Evolutionary conservation across 1,140 invertebrate species (phyloP), one percentile per base, ranked within the genome.

Genomic region (Stenopsyche tienmushanensis): DNA sequence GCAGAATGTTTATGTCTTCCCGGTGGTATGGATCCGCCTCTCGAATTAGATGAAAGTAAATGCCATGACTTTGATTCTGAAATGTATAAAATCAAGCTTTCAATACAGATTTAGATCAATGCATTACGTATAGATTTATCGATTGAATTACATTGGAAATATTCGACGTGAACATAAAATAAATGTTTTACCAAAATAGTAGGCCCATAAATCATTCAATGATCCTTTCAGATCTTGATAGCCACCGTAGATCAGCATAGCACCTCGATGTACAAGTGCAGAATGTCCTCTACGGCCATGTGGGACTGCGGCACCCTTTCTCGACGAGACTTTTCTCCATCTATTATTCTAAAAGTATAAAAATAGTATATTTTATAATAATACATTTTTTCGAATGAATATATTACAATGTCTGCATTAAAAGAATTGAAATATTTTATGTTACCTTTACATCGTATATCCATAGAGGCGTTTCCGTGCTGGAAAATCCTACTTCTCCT

Each of bases 171-270:
- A n/a, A 18, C 55, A 34, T 15, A 63, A 50, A 13, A 13, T 34
- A 34, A 34, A 34, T 34, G 13, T 34, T 34, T 13, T 81, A 94
- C 92, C 89, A 69, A 94, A 91, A 81, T 93, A 88, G 75, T 91
- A 96, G 9, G 86, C 88, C 94, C 94, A 96, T 0, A 96, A 77
- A 76, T 96, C 93, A 20, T 87, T 85, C 10, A 86, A 90, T 23
- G 92, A 94, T 10, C 93, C 93, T 65, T 88, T 83, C 57, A 95
- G 77, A 75, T 96, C 93, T 73, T 92, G 87, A 78, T 94, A 96
- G 10, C 94, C 94, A 1, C 93, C 94, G 77, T 93, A 96, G 50
- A 96, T 84, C 24, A 93, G 83, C 88, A 96, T 91, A 50, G 86
- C 84, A 60, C 88, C 88, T 54, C 87, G 83, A 73, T 91, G 87